phyloP scores from a whole-genome alignment of 2,797 vertebrate species.

The Amblyopsis hoosieri region DNA sequence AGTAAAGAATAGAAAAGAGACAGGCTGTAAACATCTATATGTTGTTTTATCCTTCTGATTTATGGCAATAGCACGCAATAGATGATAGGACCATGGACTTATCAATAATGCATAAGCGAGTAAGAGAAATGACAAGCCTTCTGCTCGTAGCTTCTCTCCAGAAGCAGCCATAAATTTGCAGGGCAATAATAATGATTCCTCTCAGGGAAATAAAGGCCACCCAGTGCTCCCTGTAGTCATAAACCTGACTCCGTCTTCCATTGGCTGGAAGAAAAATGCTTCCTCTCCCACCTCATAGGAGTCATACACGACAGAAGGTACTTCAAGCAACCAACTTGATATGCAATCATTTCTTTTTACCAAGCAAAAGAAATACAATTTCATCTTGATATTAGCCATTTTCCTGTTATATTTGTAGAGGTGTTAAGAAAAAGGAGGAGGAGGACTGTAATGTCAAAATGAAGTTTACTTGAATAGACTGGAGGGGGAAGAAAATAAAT shows the following conservation, averaged over 20 bases:
- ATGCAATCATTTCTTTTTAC: slow-evolving; percentile 76
- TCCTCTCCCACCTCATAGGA: slow-evolving; percentile 70
- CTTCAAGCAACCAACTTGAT: slow-evolving; percentile 75
- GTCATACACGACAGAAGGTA: slow-evolving; percentile 69
- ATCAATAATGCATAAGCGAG: slow-evolving; percentile 80
- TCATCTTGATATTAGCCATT: slow-evolving; percentile 67
- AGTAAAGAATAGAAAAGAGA: slow-evolving; percentile 45
- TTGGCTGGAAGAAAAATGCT: slow-evolving; percentile 77
- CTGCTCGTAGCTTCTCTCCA: slow-evolving; percentile 73
- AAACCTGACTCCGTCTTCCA: slow-evolving; percentile 79
- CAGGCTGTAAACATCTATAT: slow-evolving; percentile 41
- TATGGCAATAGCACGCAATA: slow-evolving; percentile 65
- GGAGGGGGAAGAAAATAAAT: neutral
- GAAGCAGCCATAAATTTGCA: slow-evolving; percentile 78
- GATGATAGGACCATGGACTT: slow-evolving; percentile 75
- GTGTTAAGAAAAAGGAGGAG: slow-evolving; percentile 44
- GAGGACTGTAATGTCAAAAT: slow-evolving; percentile 46
- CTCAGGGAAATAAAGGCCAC: slow-evolving; percentile 80
- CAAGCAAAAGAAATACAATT: slow-evolving; percentile 72
- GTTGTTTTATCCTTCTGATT: slow-evolving; percentile 64
- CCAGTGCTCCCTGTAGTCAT: slow-evolving; percentile 77
- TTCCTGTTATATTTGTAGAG: slow-evolving; percentile 63
- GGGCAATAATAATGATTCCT: slow-evolving; percentile 81
- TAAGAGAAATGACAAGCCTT: slow-evolving; percentile 78
- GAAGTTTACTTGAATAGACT: neutral